Base-by-base conservation (phyloP, 2,888 invertebrate genomes). In the Drosophila emarginata region DNA sequence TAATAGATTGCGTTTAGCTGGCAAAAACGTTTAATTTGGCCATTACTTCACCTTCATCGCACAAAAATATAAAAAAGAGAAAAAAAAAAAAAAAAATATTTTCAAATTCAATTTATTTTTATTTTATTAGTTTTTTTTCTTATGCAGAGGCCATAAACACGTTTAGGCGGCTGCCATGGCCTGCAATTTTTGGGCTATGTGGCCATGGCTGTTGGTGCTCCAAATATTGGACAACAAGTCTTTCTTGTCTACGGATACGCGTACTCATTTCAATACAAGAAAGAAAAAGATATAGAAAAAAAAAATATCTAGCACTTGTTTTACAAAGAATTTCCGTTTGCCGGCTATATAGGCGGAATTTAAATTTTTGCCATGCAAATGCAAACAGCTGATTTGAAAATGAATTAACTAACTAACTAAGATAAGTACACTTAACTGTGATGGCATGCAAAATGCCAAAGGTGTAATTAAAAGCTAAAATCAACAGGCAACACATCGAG, bases 191-290 rank as follows among this genome's bases (percentile, higher is more conserved):
- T 57, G 67, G 58, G 67, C 66, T 72, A 51, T 58, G 67, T 84
- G 87, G 82, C 82, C 82, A 63, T 87, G 87, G 82, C 87, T 74
- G 65, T 74, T 78, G 76, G 28, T 82, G 87, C 82, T 87, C 82
- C 70, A 81, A 87, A 84, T 87, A 70, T 75, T 65, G 62, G 60
- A 36, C 54, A 56, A 57, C 63, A 62, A 87, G 87, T 79, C 81
- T 87, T 84, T 85, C 85, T 74, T 68, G 85, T 87, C 87, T 75
- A 53, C 64, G 21, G 45, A 45, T 45, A 45, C 45, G 45, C 45
- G 18, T 18, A 45, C 18, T 45, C 45, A 45, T 45, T 45, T 18
- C 9, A 14, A 11, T 11, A 40, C 9, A 18, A 1, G 15, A 15
- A 18, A 3, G 14, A 9, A 45, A 9, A 45, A 45, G 2, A 45